Evolutionary conservation across 2,113 vertebrate species (phyloP).

Genomic region (Chamaetylas fuelleborni): DNA sequence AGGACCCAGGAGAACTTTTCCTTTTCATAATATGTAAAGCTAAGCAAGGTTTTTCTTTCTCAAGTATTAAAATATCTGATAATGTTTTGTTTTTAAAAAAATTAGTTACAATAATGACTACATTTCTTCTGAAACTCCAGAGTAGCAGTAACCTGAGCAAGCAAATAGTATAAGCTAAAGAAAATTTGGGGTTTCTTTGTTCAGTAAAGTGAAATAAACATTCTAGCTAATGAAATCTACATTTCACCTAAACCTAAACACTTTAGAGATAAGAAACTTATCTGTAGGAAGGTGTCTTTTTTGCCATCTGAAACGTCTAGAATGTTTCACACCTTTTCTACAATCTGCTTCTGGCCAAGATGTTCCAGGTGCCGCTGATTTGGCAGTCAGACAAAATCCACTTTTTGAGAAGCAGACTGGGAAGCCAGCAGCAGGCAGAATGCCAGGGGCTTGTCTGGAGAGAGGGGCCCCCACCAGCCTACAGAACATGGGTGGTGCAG

Average conservation of each 20-base stretch:
- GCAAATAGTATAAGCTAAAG: background rate
- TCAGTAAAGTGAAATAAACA: background rate
- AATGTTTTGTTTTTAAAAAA: background rate
- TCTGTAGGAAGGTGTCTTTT: background rate
- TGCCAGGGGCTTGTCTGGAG: background rate
- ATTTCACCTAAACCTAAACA: background rate
- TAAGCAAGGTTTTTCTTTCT: background rate
- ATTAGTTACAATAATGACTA: background rate
- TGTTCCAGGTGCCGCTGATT: background rate
- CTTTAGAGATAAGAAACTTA: background rate
- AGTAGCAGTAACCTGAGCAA: background rate
- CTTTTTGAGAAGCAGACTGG: background rate
- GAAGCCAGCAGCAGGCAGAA: background rate
- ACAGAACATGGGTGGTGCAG: background rate
- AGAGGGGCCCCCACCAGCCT: background rate
- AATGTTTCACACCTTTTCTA: background rate
- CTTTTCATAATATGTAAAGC: background rate
- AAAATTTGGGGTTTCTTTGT: background rate
- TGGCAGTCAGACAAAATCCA: background rate
- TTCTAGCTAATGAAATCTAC: background rate
- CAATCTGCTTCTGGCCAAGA: background rate
- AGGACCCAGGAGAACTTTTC: background rate
- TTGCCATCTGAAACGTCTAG: background rate
- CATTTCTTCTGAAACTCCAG: background rate
- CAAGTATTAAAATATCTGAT: background rate